These are phyloP conservation scores for Cirrhinus mrigala DNA, from an alignment of 2,797 vertebrate species.

Conservation along the genomic window DNA sequence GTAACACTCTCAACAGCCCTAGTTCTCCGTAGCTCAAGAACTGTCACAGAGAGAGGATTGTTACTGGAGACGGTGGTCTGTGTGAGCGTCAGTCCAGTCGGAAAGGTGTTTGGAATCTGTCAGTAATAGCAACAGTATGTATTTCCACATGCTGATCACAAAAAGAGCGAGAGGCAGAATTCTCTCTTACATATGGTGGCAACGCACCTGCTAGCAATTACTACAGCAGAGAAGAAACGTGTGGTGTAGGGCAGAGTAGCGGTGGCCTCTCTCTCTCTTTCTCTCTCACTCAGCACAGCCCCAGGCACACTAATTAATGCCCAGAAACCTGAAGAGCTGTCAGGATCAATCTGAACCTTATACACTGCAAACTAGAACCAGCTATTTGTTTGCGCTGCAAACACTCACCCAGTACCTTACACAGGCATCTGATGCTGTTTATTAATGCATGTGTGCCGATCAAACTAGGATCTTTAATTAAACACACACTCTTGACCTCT, in stretches of 20 bases:
- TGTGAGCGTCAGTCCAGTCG: constrained; percentile 33
- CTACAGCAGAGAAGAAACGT: constrained; percentile 51
- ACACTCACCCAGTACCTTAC: constrained; percentile 68
- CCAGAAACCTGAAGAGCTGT: constrained; percentile 72
- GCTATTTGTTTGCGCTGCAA: constrained; percentile 71
- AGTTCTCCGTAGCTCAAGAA: background rate
- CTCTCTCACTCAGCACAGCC: constrained; percentile 64
- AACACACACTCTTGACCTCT: background rate
- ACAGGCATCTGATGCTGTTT: constrained; percentile 48
- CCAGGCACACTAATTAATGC: constrained; percentile 77
- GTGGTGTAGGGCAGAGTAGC: constrained; percentile 52
- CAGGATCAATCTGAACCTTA: constrained; percentile 55
- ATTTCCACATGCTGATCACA: constrained; percentile 52
- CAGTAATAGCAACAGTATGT: constrained; percentile 53
- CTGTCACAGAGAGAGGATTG: constrained; percentile 16
- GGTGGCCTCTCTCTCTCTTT: constrained; percentile 51
- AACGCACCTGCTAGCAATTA: constrained; percentile 66
- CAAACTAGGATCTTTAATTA: constrained; percentile 25
- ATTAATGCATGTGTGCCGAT: constrained; percentile 54
- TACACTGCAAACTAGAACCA: constrained; percentile 69
- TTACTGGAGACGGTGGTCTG: constrained; percentile 33
- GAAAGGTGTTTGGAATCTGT: constrained; percentile 49
- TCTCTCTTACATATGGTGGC: constrained; percentile 42
- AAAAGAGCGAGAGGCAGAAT: constrained; percentile 38
- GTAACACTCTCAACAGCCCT: background rate